phyloP scores from a whole-genome alignment of 1,140 invertebrate species.

The Solen grandis region DNA sequence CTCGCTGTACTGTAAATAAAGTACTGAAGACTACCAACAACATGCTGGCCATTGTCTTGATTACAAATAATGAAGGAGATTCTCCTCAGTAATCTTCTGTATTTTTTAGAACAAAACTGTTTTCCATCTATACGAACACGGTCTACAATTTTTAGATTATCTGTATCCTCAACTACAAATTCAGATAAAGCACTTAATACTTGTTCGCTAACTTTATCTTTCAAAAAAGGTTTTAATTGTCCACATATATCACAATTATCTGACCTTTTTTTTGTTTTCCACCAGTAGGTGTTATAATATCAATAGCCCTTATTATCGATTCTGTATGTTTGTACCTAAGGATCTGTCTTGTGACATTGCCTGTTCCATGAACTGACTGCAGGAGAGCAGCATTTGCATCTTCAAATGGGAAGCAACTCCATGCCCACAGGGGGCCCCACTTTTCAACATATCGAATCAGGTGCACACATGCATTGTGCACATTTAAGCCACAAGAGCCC shows the following conservation, averaged over 20 bases:
- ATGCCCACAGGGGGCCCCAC: constrained; percentile 46
- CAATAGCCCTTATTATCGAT: constrained; percentile 3
- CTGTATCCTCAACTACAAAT: constrained; percentile 13
- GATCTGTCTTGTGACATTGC: constrained; percentile 50
- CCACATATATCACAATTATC: constrained; percentile 52
- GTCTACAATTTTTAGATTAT: constrained; percentile 21
- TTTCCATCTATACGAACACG: constrained; percentile 23
- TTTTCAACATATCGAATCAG: not conserved
- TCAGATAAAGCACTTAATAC: constrained; percentile 19
- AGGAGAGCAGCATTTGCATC: constrained; percentile 54
- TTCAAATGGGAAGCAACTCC: constrained; percentile 60
- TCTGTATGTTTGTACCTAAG: constrained; percentile 35
- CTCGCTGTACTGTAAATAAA: constrained; percentile 30
- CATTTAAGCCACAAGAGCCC: constrained; percentile 21
- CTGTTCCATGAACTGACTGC: constrained; percentile 59
- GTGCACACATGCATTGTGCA: constrained; percentile 19
- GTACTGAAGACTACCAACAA: constrained; percentile 37
- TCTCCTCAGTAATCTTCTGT: constrained; percentile 16
- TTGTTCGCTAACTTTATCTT: constrained; percentile 12
- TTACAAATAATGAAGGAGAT: constrained; percentile 22
- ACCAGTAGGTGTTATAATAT: constrained; percentile 11
- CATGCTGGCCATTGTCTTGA: not conserved
- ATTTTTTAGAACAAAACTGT: constrained; percentile 21
- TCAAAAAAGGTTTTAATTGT: constrained; percentile 10
- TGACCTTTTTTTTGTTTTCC: constrained; percentile 27